Base-by-base conservation (phyloP, 2,113 vertebrate genomes). In the Ramphastos sulfuratus region DNA sequence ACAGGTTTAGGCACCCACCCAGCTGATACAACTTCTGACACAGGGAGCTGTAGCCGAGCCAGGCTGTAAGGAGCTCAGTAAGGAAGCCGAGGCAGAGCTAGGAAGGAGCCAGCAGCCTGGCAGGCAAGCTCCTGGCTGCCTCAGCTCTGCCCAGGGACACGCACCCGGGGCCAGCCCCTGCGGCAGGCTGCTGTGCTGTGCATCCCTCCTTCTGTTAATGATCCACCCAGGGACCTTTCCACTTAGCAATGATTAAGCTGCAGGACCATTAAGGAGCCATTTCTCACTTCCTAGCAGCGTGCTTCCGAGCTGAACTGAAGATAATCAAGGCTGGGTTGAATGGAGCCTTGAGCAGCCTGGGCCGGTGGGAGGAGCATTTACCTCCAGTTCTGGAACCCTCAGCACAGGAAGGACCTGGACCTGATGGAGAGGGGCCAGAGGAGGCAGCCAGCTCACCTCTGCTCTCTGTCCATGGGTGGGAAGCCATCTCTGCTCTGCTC, bases 231-330 rank as follows among this genome's bases (percentile, higher is more conserved):
- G 87, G n/a, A 85, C 18, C 83, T 89, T 91, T 81, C 87, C 75
- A 48, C 63, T 65, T 56, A 71, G 75, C 85, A 96, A 92, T 85
- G 1, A 96, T 85, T 95, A 85, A 95, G 55, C 89, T 72, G 78
- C 3, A 2, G 77, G 72, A 11, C 27, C 65, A 92, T 91, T 91
- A 92, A 91, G 79, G 61, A 95, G 58, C 82, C 58, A 50, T 54
- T 94, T 83, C 79, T 94, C 85, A 90, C 79, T 90, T 73, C 61
- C 79, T n/a, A 85, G 82, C 56, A 80, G 61, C 60, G 61, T 87
- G 91, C 87, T 78, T 95, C 84, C 90, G 66, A 71, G 54, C 54
- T 58, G 39, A 24, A 44, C 25, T 65, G n/a, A 20, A 87, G 39
- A 79, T 63, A 82, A 70, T 25, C 35, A 50, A 50, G 48, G 48